Base-by-base conservation (phyloP, 2,888 invertebrate species). In the Trissolcus brochymenae region DNA sequence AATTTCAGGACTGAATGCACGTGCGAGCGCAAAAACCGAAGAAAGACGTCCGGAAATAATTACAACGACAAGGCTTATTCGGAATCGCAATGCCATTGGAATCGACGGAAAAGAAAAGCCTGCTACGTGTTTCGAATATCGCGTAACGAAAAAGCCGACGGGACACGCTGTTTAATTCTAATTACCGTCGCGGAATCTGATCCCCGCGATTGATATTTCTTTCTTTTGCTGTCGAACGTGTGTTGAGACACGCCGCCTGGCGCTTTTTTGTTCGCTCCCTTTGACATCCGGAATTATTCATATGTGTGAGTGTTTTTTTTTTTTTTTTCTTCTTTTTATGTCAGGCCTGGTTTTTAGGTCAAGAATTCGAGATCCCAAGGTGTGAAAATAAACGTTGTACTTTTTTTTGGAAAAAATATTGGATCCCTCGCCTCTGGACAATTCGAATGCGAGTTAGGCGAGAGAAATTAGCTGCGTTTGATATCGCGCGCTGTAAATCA, bases 11-110 rank as follows among this genome's bases (percentile, higher is more conserved):
- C 49, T 55, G 55, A 60, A 61, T 61, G 46, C 60, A 70, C 68
- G 68, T 54, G 61, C 54, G 59, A 46, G 54, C 59, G 35, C 46
- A 60, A 53, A 59, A 51, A 66, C 49, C 65, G 40, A 50, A 64
- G 64, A 64, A 67, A 57, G 57, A 67, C 56, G 53, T 46, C 53
- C 67, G 67, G 67, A 67, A 67, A 60, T 67, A 59, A 67, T 59
- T 60, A 68, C 68, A 61, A 16, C 46, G 59, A 17, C 43, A 29
- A 17, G 17, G 43, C 35, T 35, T n/a, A n/a, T n/a, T 54, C 54
- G 46, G 54, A 68, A 53, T 68, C 49, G 68, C 35, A 65, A 65
- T 56, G 21, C 40, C 21, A 53, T 62, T 62, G 16, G 16, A 46
- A 43, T 43, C 55, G 64, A 46, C n/a, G 29, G 35, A 17, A 17